Evolutionary conservation across 2,888 invertebrate genomes (phyloP), one percentile per base, ranked within the genome.

Genomic region (Pollenia labialis): DNA sequence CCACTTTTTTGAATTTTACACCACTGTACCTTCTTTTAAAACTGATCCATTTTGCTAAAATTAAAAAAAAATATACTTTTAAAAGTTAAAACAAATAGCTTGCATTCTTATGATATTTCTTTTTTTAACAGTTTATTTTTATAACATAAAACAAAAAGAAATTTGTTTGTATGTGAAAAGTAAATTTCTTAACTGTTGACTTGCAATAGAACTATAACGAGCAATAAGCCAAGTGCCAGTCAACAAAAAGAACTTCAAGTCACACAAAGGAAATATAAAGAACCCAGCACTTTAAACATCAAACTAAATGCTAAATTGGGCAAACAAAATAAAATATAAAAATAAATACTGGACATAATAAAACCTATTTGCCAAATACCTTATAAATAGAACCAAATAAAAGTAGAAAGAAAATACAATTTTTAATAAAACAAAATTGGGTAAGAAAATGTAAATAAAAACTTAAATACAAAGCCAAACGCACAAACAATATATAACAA

Each of bases 281-380:
- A 58, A n/a, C 23, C 12, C 44, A 68, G 12, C 40, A 72, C 72
- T 83, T 83, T 64, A 72, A 77, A 68, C 16, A 66, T 52, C 52
- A 82, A 84, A 79, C 58, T 66, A 46, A 68, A 72, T 66, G 44
- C 42, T 68, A 72, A 79, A 79, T 74, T 72, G 64, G 48, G 46
- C 77, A 79, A 76, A 52, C 42, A 42, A 16, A 7, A 23, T n/a
- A 18, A 42, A 66, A 32, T 6, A 4, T 16, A 52, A 18, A 32
- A 44, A 44, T 6, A 11, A 40, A 42, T 42, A 68, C 66, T 58
- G 69, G 40, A 71, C 16, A 54, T 54, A 82, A 82, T 82, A 54
- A 69, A 69, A 60, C 14, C 18, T 75, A 50, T 60, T 82, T 60
- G 44, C 40, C 60, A 69, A 69, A 64, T 44, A 56, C 23, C 6